Base-by-base conservation (phyloP, 2,797 vertebrate species). In the Pipistrellus pipistrellus region DNA sequence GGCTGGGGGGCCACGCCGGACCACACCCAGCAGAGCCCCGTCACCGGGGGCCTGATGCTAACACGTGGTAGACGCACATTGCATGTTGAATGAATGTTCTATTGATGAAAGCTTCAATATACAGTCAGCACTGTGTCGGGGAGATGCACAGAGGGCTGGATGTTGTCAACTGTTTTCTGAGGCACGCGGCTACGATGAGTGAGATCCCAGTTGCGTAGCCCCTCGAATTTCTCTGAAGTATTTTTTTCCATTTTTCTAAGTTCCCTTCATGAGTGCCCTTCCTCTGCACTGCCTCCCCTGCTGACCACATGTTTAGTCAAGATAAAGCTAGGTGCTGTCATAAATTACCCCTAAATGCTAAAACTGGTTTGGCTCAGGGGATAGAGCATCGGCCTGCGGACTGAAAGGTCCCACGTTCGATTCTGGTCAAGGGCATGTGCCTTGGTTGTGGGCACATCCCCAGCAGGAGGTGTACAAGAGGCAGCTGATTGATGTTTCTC, bases 1-100 rank as follows among this genome's bases (percentile, higher is more conserved):
- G 77, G 21, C 38, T 32, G 35, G 91, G 71, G 46, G 78, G 85
- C 76, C 55, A 0, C 10, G 84, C 51, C 1, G 30, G 87, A 85
- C 95, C 95, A 91, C 96, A 88, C 96, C 91, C 89, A 71, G 93
- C 64, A 75, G 53, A 80, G 41, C 32, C 81, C 82, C 2, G 1
- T 30, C n/a, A 15, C 4, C 77, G 21, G 76, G 77, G 75, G 69
- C 86, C 84, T 73, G 46, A 59, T 41, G 76, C 94, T 78, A 32
- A 76, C 69, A 51, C 0, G 4, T 72, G 76, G 66, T 78, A 44
- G 91, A 93, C 73, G 93, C 30, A 12, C 82, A 32, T 38, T 55
- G 35, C 85, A 38, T 21, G 78, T 11, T 78, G 86, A 59, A 96
- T 90, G 85, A 94, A 96, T 81, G 55, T 85, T 25, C 51, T 30